Evolutionary conservation across 2,797 vertebrate genomes (phyloP).

Genomic region (Hirundo rustica): DNA sequence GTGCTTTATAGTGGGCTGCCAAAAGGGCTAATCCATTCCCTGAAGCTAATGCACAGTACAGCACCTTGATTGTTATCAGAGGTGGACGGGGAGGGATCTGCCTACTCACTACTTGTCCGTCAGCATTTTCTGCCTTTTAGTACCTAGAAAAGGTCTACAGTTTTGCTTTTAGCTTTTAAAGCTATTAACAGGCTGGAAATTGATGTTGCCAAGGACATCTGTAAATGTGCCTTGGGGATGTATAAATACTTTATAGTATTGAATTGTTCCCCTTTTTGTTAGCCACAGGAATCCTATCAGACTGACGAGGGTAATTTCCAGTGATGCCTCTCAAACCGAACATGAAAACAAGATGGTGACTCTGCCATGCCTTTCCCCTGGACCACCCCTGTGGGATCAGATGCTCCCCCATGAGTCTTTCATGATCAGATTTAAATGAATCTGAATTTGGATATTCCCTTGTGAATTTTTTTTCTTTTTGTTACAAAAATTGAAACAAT

Average conservation of each 20-base stretch:
- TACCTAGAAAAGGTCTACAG: slow-evolving; percentile 46
- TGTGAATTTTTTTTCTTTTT: not conserved
- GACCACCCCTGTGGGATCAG: not conserved
- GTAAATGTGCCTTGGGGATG: slow-evolving; percentile 50
- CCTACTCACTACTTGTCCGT: slow-evolving; percentile 60
- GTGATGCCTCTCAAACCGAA: not conserved
- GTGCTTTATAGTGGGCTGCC: slow-evolving; percentile 56
- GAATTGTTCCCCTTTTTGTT: slow-evolving; percentile 41
- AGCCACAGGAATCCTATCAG: slow-evolving; percentile 53
- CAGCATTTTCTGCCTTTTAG: slow-evolving; percentile 52
- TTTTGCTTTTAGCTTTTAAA: slow-evolving; percentile 68
- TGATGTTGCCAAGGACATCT: slow-evolving; percentile 62
- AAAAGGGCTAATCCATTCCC: slow-evolving; percentile 55
- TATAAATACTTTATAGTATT: slow-evolving; percentile 63
- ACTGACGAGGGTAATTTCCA: not conserved
- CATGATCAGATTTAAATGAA: not conserved
- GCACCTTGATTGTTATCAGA: slow-evolving; percentile 54
- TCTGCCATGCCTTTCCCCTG: not conserved
- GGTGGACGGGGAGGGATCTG: slow-evolving; percentile 53
- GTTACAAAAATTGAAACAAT: not conserved
- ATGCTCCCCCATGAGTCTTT: not conserved
- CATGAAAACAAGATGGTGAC: not conserved
- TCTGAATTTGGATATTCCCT: not conserved
- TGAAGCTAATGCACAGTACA: slow-evolving; percentile 52
- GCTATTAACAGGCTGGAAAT: slow-evolving; percentile 63